Evolutionary conservation across 2,888 invertebrate genomes (phyloP), one percentile per base, ranked within the genome.

Genomic region (Caenorhabditis sinica): DNA sequence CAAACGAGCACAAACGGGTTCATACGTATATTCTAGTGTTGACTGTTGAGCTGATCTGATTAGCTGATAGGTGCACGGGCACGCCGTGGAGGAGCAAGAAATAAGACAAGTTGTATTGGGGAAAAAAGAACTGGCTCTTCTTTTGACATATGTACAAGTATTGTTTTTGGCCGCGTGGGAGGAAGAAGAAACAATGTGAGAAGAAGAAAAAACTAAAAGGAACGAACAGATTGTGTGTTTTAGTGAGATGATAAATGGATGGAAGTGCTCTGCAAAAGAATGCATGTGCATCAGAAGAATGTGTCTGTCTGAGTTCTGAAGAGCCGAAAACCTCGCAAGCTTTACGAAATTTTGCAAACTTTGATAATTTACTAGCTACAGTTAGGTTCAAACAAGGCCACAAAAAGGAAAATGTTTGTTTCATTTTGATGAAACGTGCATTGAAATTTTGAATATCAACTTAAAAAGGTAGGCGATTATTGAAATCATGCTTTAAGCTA

Each of bases 41-140:
- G 71, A 63, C 45, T 23, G 20, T 58, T 23, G 45, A 63, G 79
- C 71, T 79, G 69, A 79, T 63, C 71, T 79, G 79, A 79, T 79
- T 79, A 79, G 79, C 79, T 71, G 79, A 79, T 79, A 79, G 79
- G 79, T 79, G 79, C 79, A 79, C 79, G 63, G 77, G 69, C 69
- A 69, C 77, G 56, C 28, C 56, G 58, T 17, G 20, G 58, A 63
- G 33, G 36, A 56, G 58, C 51, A 58, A 60, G 68, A 72, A 71
- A 56, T 72, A 49, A 65, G 33, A 23, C n/a, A 25, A 63, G 23
- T 23, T 13, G 33, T 40, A 13, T 40, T 40, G 15, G 23, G n/a
- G 23, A 36, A 40, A 45, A 65, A 58, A 36, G 51, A 72, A 63
- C 79, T 71, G 65, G 79, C 79, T 72, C 20, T 45, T 25, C 61